These are phyloP conservation scores for Epizoanthus rinbou DNA, from an alignment of 92 coral and sea anemone species.

Conservation along the genomic window DNA sequence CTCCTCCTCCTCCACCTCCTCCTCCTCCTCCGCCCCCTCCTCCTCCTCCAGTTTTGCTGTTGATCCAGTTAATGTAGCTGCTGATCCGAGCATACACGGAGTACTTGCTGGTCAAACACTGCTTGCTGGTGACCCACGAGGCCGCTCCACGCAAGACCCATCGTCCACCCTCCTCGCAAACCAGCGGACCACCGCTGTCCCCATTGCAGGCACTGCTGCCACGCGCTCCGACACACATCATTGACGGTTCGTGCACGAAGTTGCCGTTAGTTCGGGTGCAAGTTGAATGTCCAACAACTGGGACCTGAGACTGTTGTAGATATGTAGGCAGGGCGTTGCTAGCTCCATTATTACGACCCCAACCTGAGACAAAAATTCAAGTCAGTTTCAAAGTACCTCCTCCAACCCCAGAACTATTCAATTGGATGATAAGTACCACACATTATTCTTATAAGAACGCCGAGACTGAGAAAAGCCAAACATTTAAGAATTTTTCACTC, in stretches of 20 bases:
- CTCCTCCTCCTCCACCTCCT: neutral
- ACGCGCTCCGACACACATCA: constrained; percentile 18
- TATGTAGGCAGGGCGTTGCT: constrained; percentile 9
- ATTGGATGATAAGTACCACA: too few species aligned
- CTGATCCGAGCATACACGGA: constrained; percentile 34
- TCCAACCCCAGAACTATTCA: too few species aligned
- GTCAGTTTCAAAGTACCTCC: too few species aligned
- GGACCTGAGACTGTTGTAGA: constrained; percentile 24
- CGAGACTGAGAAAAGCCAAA: too few species aligned
- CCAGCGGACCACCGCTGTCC: constrained; percentile 32
- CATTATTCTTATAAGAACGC: too few species aligned
- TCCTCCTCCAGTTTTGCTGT: constrained; percentile 4
- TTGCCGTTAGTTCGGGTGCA: constrained; percentile 16
- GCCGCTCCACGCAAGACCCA: constrained; percentile 39
- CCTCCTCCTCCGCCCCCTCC: constrained; percentile 4
- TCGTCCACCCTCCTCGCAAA: constrained; percentile 23
- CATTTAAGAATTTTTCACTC: too few species aligned
- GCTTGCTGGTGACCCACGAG: constrained; percentile 24
- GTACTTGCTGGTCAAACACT: constrained; percentile 15
- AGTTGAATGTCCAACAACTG: constrained; percentile 20
- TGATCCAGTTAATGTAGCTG: constrained; percentile 35
- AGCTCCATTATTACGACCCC: constrained; percentile 29
- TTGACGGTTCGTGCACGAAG: constrained; percentile 6
- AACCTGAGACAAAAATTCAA: neutral
- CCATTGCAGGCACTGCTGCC: constrained; percentile 34